Base-by-base conservation (phyloP, 2,888 invertebrate genomes). In the Cantharis rufa region DNA sequence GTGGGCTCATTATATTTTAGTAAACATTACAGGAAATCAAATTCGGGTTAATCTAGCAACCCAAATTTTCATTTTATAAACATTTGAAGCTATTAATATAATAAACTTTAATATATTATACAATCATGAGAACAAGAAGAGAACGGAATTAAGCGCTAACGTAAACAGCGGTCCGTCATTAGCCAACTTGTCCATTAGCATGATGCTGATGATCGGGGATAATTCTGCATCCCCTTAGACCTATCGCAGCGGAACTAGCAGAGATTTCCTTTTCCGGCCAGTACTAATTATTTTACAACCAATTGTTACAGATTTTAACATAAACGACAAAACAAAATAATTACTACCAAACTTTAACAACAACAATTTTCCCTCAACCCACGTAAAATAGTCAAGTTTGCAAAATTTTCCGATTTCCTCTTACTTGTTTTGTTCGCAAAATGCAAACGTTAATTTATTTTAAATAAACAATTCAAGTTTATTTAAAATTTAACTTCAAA, bases 91-190 rank as follows among this genome's bases (percentile, higher is more conserved):
- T 66, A 24, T n/a, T 66, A 66, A 66, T 24, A 24, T 21, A 66
- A 21, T 66, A 66, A 66, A 66, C 64, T 16, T n/a, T 21, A 66
- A 66, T 66, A 66, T 24, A 21, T n/a, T 66, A 66, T 24, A 24
- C 77, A 71, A 77, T 71, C 71, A 69, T 74, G 71, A 69, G 74
- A 74, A 74, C 72, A 68, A 68, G 78, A 75, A 73, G 76, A 66
- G 72, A 75, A 81, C 81, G 82, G 84, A 84, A 85, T 84, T 81
- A 82, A 82, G 83, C 85, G 84, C 84, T 84, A 85, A 83, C 84
- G 85, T 86, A 84, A 85, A 86, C 85, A 85, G 83, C 81, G 83
- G 82, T 85, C 83, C 84, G 85, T 86, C 85, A 85, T 86, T 86
- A 86, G 80, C 82, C 84, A 84, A 84, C 84, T 86, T 86, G 85